These are phyloP conservation scores for Hippocampus mohnikei DNA, from an alignment of 2,113 vertebrate genomes.

Conservation along the genomic window DNA sequence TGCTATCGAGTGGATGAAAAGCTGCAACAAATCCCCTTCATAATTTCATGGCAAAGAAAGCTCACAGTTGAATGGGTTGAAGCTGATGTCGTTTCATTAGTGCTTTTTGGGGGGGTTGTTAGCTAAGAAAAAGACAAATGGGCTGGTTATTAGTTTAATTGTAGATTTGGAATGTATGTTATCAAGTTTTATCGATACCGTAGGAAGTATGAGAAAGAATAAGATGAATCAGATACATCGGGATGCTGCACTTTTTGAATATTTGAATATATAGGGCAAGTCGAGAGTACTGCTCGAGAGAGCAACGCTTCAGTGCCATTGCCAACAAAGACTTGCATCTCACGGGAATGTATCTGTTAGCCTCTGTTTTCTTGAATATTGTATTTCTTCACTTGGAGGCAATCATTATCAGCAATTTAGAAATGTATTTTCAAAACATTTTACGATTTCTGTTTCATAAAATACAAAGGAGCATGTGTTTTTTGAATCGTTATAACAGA, in stretches of 20 bases:
- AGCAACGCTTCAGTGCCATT: constrained; percentile 60
- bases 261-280: constrained; percentile 60
- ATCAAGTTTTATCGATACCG: neutral
- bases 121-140: constrained; percentile 31
- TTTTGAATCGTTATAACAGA: too few relatives aligned
- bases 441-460: too few relatives aligned
- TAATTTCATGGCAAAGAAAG: constrained; percentile 69
- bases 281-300: constrained; percentile 65
- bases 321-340: constrained; percentile 59
- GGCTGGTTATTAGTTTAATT: constrained; percentile 24
- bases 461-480: too few relatives aligned
- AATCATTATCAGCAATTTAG: too few relatives aligned
- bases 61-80: constrained; percentile 60
- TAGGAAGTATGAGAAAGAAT: neutral
- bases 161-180: constrained; percentile 24
- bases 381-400: too few relatives aligned
- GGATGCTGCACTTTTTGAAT: constrained; percentile 50
- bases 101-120: constrained; percentile 50
- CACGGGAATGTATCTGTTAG: constrained; percentile 51
- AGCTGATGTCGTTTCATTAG: constrained; percentile 55
- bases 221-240: constrained; percentile 30
- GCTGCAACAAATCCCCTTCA: constrained; percentile 66
- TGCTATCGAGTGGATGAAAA: constrained; percentile 76
- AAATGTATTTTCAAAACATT: too few relatives aligned
- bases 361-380: neutral